Evolutionary conservation across 2,797 vertebrate genomes (phyloP), one percentile per base, ranked within the genome.

Genomic region (Xenops minutus): DNA sequence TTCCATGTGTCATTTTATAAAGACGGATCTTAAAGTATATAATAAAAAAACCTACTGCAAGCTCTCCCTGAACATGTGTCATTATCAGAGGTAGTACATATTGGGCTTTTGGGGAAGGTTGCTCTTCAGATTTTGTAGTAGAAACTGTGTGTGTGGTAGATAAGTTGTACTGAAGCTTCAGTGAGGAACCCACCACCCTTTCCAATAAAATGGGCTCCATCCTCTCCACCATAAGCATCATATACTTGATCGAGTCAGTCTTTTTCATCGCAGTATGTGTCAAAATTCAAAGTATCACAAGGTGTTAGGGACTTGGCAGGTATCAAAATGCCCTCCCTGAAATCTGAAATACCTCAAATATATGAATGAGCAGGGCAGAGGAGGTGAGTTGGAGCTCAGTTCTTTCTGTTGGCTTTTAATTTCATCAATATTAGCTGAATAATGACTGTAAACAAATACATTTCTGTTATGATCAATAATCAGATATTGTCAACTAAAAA

Each of bases 111-210:
- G 34, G 24, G 59, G 32, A 36, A 79, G 22, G 14, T 62, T 77
- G 20, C 12, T 83, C 3, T 89, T 84, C 43, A 30, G 36, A 21
- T 89, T 77, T 62, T 52, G 9, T 69, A 34, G 37, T 37, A 12
- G 17, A 17, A 32, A 0, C 6, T 46, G 0, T 19, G 24, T 15
- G 2, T 62, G 26, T 49, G 39, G 30, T 46, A 13, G 24, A 2
- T 37, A 44, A 48, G 34, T 55, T 91, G 15, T 54, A 11, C 19
- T 56, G 52, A 49, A 37, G 23, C n/a, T 66, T 59, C 46, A 78
- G 19, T n/a, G 24, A 39, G 29, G 59, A 48, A 30, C 69, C 32
- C 18, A 7, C 56, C 23, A 37, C 10, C 4, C 10, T 91, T 89
- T 6, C 2, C 32, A 36, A 3, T 14, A 10, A 34, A 51, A 21